Evolutionary conservation across 2,888 invertebrate species (phyloP), one percentile per base, ranked within the genome.

Genomic region (Arctia plantaginis): DNA sequence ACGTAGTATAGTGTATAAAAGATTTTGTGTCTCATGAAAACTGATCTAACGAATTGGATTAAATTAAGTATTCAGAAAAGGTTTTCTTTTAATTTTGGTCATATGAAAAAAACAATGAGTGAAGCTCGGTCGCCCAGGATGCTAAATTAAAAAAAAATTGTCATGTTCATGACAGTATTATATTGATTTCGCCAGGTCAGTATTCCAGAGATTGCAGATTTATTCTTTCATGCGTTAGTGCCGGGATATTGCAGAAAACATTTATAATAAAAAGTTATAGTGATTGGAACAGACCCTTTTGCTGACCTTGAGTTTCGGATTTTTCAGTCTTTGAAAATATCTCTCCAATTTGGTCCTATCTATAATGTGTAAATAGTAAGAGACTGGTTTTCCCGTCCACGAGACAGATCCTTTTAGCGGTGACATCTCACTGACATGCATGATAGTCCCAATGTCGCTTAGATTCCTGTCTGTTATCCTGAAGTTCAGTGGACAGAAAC

Each of bases 321-420:
- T 99, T 96, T 99, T 99, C 95, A 99, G 96, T 94, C 98, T 97
- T 96, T 98, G 98, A 96, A 99, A 99, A 96, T 99, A 99, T 94
- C 99, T 97, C 96, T 99, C 99, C 95, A 98, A 96, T 96, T 99
- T 99, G 86, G 99, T 99, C 92, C 99, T 97, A 97, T 99, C 99
- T 92, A 99, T 99, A 88, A 98, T 98, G 95, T 99, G 99, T 87
- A 99, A 97, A 96, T 99, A 99, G 96, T 99, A 99, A 82, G 99
- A 99, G 88, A 99, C 99, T 71, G 99, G 99, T 93, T 99, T 99
- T 82, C 99, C 99, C 78, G 99, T 99, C 99, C 99, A 99, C 30
- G 99, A 99, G 77, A 99, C 99, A 20, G 99, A 99, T 82, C 99
- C 99, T 90, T 98, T 97, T 80, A 99, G 95, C 30, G 99, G 99